phyloP scores from a whole-genome alignment of 2,888 invertebrate species.

The Synergus itoensis region DNA sequence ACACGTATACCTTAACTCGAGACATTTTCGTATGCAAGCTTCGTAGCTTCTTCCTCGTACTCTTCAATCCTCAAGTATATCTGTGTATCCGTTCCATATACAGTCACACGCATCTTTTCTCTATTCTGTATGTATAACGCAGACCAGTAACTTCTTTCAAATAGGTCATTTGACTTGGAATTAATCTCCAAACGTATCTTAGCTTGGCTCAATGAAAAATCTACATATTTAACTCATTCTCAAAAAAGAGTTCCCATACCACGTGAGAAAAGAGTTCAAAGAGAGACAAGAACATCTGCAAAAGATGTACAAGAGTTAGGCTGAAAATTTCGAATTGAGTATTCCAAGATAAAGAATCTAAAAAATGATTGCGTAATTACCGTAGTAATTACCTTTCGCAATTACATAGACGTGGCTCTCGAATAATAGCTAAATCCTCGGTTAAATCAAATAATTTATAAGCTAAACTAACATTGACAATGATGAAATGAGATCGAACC shows the following conservation, averaged over 20 bases:
- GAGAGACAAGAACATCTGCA: neutral
- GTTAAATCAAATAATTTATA: neutral
- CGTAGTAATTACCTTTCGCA: too few relatives aligned
- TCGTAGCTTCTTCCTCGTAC: conserved; percentile 67
- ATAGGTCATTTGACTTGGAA: conserved; percentile 54
- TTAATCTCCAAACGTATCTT: conserved; percentile 49
- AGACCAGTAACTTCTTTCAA: conserved; percentile 50
- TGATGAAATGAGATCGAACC: neutral
- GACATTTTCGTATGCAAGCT: conserved; percentile 71
- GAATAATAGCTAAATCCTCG: too few relatives aligned
- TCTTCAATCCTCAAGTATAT: conserved; percentile 38
- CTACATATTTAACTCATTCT: conserved; percentile 40
- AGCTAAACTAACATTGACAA: neutral
- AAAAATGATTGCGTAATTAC: neutral
- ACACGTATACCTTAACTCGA: conserved; percentile 50
- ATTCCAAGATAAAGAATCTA: too few relatives aligned
- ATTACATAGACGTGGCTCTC: neutral
- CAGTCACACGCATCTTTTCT: conserved; percentile 19
- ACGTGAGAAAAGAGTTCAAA: conserved; percentile 1
- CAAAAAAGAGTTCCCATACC: conserved; percentile 11
- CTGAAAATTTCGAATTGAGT: too few relatives aligned
- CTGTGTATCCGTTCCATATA: conserved; percentile 49
- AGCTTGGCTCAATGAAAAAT: conserved; percentile 38
- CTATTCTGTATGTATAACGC: conserved; percentile 34
- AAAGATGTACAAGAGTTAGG: neutral